phyloP scores from a whole-genome alignment of 2,113 vertebrate genomes.

The Malurus elegans region DNA sequence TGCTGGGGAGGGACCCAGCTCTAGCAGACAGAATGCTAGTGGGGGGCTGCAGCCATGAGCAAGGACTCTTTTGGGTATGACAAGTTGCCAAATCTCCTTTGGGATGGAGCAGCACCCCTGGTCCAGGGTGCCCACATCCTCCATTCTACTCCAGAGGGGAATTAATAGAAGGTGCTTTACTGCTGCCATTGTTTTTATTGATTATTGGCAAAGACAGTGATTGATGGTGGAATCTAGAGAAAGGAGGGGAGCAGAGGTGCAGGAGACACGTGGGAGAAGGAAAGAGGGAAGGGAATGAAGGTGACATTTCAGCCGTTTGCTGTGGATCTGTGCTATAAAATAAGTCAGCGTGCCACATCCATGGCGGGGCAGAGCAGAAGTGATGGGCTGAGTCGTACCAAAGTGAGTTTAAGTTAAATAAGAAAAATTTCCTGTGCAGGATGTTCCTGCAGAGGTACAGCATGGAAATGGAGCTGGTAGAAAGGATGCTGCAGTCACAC shows the following conservation, averaged over 20 bases:
- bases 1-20: fast-evolving
- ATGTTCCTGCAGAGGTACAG: neutral
- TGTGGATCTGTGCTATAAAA: neutral
- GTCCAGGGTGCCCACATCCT: neutral
- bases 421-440: neutral
- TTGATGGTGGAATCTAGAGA: neutral
- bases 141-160: neutral
- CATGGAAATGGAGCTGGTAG: neutral
- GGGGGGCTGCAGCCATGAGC: neutral
- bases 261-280: neutral
- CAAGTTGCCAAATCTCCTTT: neutral
- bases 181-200: neutral
- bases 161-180: neutral
- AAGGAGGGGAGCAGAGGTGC: neutral
- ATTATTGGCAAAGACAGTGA: neutral
- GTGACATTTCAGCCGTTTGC: neutral
- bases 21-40: neutral
- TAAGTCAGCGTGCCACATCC: neutral
- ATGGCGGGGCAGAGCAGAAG: neutral
- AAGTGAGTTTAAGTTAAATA: neutral
- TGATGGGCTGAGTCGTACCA: neutral
- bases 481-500: neutral
- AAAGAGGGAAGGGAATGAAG: neutral
- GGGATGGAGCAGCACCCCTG: neutral
- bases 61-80: neutral